phyloP scores from a whole-genome alignment of 2,113 vertebrate genomes.

The Paracanthobrama guichenoti region DNA sequence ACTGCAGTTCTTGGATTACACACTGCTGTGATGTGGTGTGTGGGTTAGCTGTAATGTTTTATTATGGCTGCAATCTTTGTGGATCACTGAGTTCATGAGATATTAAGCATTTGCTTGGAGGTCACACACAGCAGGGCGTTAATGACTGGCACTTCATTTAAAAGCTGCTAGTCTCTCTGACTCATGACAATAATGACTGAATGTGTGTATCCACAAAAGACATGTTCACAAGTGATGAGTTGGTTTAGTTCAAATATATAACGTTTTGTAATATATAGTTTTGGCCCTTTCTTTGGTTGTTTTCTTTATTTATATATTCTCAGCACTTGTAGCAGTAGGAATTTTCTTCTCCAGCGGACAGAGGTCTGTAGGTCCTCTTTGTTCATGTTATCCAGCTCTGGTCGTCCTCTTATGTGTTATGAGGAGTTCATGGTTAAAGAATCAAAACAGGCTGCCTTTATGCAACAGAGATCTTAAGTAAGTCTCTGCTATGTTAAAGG shows the following conservation, averaged over 20 bases:
- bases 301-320: not conserved
- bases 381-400: not conserved
- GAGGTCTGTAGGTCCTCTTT: not conserved
- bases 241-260: not conserved
- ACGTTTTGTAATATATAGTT: not conserved
- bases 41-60: constrained; percentile 6
- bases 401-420: not conserved
- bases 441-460: not conserved
- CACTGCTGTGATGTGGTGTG: constrained; percentile 6
- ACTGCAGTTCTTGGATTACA: not conserved
- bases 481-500: not conserved
- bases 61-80: constrained; percentile 39
- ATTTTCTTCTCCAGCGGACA: not conserved
- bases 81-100: constrained; percentile 19
- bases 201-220: not conserved
- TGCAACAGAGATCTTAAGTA: not conserved
- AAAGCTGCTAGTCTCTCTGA: constrained; percentile 7
- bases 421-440: not conserved
- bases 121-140: not conserved
- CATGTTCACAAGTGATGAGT: not conserved
- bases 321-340: not conserved
- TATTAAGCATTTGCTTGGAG: constrained; percentile 31
- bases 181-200: not conserved
- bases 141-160: constrained; percentile 17
- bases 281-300: not conserved